Base-by-base conservation (phyloP, 2,888 invertebrate species). In the Ectemnius cavifrons region DNA sequence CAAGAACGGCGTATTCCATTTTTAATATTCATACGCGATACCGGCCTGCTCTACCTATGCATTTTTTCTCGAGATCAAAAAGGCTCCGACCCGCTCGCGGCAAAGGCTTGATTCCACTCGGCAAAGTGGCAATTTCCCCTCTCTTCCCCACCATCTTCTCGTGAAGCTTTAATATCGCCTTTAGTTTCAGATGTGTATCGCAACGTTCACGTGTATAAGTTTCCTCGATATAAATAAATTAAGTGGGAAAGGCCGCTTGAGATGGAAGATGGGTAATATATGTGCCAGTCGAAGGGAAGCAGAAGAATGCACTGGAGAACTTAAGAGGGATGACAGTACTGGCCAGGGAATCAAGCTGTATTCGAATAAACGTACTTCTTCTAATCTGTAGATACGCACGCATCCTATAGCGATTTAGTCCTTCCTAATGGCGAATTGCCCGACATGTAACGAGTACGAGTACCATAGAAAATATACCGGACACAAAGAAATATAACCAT, bases 401-500 rank as follows among this genome's bases (percentile, higher is more conserved):
- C 52, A 37, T 37, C 37, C 37, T 37, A 37, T 37, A 37, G 37
- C 37, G 37, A 8, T 37, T 37, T 37, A 37, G 59, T 74, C 59
- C 6, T 45, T 56, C 57, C 46, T 16, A 63, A 37, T 71, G 37
- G 37, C 49, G 45, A 28, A 14, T 16, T 28, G 8, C 37, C 37
- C 37, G 56, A n/a, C 20, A 45, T 61, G 49, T 75, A 75, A 63
- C 18, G 16, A 47, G 52, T 4, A 45, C 37, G 59, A 16, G 57
- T 28, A 45, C 46, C 8, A 28, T 60, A 28, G 23, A 37, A 57
- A 23, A 6, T 5, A 28, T 18, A 11, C 46, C 18, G n/a, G n/a
- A 37, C 37, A 8, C 37, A 58, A 14, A 18, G n/a, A 71, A 63
- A 67, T 67, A 63, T 45, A 74, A 67, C 46, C 63, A 66, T 71